Conservation (phyloP, 1,140 invertebrate species). For the Drosophila nannoptera region DNA sequence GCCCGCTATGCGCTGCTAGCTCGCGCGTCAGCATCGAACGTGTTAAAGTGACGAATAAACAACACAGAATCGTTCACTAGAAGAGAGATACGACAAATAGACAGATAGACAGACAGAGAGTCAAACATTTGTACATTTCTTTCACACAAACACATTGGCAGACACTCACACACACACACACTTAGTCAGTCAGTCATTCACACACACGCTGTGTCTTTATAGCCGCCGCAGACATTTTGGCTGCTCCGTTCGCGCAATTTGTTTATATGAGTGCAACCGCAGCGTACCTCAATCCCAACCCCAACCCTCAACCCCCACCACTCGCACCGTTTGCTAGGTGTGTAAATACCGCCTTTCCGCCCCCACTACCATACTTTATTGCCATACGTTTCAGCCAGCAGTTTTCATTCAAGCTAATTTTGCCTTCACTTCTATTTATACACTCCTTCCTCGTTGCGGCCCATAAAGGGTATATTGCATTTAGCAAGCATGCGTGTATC, state of each 20-base stretch:
- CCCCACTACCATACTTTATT: slow-evolving; percentile 4
- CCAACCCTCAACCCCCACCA: slow-evolving; percentile 8
- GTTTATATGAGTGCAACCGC: slow-evolving; percentile 63
- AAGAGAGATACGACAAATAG: slow-evolving; percentile 57
- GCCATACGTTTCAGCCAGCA: slow-evolving; percentile 21
- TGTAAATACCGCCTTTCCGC: slow-evolving; percentile 43
- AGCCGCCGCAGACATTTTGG: slow-evolving; percentile 70
- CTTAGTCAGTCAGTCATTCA: slow-evolving; percentile 29
- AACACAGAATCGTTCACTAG: slow-evolving; percentile 55
- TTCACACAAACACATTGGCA: slow-evolving; percentile 56
- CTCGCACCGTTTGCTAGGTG: slow-evolving; percentile 42
- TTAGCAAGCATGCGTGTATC: not conserved
- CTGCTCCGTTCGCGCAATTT: slow-evolving; percentile 56
- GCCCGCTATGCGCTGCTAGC: slow-evolving; percentile 17
- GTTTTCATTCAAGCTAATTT: slow-evolving; percentile 48
- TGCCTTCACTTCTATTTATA: slow-evolving; percentile 37
- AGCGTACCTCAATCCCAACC: slow-evolving; percentile 17
- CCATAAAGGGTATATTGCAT: slow-evolving; percentile 8
- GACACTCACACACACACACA: slow-evolving; percentile 16
- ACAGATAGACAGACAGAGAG: slow-evolving; percentile 56
- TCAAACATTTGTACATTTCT: slow-evolving; percentile 68
- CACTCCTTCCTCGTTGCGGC: not conserved
- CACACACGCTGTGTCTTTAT: slow-evolving; percentile 40
- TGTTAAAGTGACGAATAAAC: slow-evolving; percentile 76
- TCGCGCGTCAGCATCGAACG: slow-evolving; percentile 58